Conservation (phyloP, 2,113 vertebrate genomes). For the Sphyrna mokarran region DNA sequence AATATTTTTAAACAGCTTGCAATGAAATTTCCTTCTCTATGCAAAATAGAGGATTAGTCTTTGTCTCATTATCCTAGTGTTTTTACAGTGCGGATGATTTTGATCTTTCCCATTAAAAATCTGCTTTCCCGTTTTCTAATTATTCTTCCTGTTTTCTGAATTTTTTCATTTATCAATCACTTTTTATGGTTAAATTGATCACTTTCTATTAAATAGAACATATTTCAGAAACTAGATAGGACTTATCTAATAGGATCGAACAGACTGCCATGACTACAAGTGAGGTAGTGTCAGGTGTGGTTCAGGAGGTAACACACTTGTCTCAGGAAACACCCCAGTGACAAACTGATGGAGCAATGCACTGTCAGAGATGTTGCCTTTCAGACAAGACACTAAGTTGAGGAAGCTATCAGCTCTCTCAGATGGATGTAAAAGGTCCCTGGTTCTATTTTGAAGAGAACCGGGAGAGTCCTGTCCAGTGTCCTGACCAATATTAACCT, state of each 20-base stretch:
- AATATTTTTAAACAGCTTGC: slow-evolving; percentile 8
- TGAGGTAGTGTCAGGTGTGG: not conserved
- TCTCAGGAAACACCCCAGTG: not conserved
- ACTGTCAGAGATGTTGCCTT: not conserved
- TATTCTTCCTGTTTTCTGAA: not conserved
- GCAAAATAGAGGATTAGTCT: not conserved
- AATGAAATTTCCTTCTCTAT: not conserved
- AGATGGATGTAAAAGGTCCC: not conserved
- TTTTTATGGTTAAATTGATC: not conserved
- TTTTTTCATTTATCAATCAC: not conserved
- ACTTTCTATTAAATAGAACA: not conserved
- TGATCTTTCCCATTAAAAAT: not conserved
- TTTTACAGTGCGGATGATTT: not conserved
- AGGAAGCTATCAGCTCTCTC: not conserved
- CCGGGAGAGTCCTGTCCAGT: not conserved
- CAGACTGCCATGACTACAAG: not conserved
- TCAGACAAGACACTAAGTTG: not conserved
- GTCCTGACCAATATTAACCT: not conserved
- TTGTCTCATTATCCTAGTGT: not conserved
- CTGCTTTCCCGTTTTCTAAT: not conserved
- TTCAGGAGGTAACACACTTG: not conserved
- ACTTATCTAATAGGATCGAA: not conserved
- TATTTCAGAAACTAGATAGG: not conserved
- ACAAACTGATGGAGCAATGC: not conserved
- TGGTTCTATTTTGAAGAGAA: not conserved